Base-by-base conservation (phyloP, 2,888 invertebrate genomes). In the Sisyra nigra region DNA sequence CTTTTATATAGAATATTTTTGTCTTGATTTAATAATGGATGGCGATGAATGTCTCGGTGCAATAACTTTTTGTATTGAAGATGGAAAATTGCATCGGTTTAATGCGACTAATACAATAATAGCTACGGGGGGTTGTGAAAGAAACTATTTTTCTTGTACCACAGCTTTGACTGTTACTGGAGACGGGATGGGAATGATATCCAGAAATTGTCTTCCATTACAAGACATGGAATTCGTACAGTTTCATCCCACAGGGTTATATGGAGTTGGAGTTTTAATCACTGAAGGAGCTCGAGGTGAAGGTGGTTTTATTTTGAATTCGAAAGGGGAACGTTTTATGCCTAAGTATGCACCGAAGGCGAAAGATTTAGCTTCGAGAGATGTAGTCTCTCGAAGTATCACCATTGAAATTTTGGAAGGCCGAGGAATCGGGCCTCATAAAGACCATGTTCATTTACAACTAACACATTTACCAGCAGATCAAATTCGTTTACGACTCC, bases 81-180 rank as follows among this genome's bases (percentile, higher is more conserved):
- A 80, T 51, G 81, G 81, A 18, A 67, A 14, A 24, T 7, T 44
- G 10, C 33, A 33, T 40, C 32, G 44, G 33, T 76, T 76, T 67
- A 72, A 73, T 56, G 72, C 74, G 0, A 67, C 68, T 55, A 75
- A 71, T 57, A 74, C 74, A 51, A 72, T 82, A 44, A 60, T 88
- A 45, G 86, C 87, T n/a, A 87, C 87, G 2, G 88, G 88, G 32
- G 87, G 87, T 42, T 83, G 79, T 37, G 85, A 84, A 52, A 76
- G 96, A 44, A 77, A 89, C 2, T 98, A 85, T 67, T 96, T 96
- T 72, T 92, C 93, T 32, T 94, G 93, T 61, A 97, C 97, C 2
- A 89, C 93, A 0, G 97, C 96, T 10, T 94, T 96, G 67, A 94
- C 96, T 0, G 92, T 91, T 60, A 97, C 97, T 0, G 92, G 92